Percentiles rank a stretch among this genome's conserved stretches.
Evolutionary conservation across 2,888 invertebrate genomes (phyloP).

Genomic region (Phorcus lineatus): DNA sequence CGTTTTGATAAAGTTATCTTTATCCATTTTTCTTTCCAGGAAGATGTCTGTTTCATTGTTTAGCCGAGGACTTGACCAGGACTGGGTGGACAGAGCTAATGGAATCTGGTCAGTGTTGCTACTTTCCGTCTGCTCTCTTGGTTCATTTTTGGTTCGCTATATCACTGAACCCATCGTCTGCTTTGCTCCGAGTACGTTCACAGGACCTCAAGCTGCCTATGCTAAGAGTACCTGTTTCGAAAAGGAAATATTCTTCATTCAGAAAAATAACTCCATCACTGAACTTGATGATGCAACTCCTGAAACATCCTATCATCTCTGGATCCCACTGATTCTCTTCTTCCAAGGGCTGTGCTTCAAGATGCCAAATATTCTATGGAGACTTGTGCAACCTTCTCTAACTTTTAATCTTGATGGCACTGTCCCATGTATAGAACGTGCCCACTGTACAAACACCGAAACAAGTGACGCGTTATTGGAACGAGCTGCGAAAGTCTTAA

Average conservation of each 20-base stretch:
- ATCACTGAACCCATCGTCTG: not conserved
- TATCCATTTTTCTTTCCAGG: too few relatives aligned
- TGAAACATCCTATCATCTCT: slow-evolving; percentile 2
- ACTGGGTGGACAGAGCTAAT: not conserved
- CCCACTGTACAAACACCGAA: not conserved
- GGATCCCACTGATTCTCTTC: slow-evolving; percentile 1
- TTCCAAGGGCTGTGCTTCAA: not conserved
- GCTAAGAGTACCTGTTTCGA: not conserved
- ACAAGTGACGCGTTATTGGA: not conserved
- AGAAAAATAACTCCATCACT: not conserved
- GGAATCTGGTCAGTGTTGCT: not conserved
- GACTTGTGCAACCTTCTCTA: not conserved
- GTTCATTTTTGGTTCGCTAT: not conserved
- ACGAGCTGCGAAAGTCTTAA: not conserved
- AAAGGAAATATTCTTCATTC: not conserved
- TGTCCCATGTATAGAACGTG: not conserved
- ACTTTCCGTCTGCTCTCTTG: not conserved
- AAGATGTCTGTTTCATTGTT: not conserved
- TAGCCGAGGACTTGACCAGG: not conserved
- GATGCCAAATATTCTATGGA: not conserved
- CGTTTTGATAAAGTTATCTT: too few relatives aligned
- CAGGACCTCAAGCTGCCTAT: not conserved
- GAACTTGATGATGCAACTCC: not conserved
- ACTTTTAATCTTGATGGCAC: not conserved
- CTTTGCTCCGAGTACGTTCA: not conserved